Conservation (phyloP, 2,888 invertebrate genomes). For the Oeneis ivallda region DNA sequence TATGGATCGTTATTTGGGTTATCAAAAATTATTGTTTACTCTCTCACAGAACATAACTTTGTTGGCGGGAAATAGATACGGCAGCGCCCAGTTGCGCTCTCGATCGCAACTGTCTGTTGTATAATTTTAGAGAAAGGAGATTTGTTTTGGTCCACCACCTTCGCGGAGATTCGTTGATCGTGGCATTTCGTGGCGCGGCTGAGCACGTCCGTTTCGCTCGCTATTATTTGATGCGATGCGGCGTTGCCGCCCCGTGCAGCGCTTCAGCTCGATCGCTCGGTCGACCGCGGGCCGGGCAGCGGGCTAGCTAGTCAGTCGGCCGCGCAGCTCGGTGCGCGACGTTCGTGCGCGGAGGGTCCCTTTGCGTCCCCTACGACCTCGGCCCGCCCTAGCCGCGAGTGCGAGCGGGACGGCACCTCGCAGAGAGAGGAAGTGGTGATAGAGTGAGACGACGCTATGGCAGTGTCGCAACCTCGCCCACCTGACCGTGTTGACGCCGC, state of each 20-base stretch:
- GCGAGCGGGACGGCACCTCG: slow-evolving; percentile 60
- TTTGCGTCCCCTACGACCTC: slow-evolving; percentile 57
- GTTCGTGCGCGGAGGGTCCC: slow-evolving; percentile 73
- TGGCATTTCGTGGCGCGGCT: slow-evolving; percentile 73
- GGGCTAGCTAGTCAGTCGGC: slow-evolving; percentile 73
- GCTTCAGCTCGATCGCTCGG: slow-evolving; percentile 58
- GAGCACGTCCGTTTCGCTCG: slow-evolving; percentile 70
- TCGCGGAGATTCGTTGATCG: slow-evolving; percentile 62
- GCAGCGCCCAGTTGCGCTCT: slow-evolving; percentile 52
- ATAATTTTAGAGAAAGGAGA: slow-evolving; percentile 81
- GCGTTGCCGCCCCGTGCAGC: slow-evolving; percentile 68
- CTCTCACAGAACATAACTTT: slow-evolving; percentile 39
- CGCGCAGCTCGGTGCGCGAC: slow-evolving; percentile 81
- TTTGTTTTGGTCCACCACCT: slow-evolving; percentile 80
- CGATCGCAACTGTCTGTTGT: slow-evolving; percentile 68
- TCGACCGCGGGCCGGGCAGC: slow-evolving; percentile 48
- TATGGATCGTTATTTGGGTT: slow-evolving; percentile 27
- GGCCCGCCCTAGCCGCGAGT: slow-evolving; percentile 50
- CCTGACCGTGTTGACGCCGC: slow-evolving; percentile 82
- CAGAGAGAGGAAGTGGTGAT: slow-evolving; percentile 49
- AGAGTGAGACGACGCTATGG: slow-evolving; percentile 64
- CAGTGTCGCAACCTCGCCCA: slow-evolving; percentile 82
- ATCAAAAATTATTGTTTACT: slow-evolving; percentile 29
- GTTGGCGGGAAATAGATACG: slow-evolving; percentile 57
- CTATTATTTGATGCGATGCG: slow-evolving; percentile 70